phyloP scores from a whole-genome alignment of 2,113 vertebrate species.

The Trochalopteron elliotii region DNA sequence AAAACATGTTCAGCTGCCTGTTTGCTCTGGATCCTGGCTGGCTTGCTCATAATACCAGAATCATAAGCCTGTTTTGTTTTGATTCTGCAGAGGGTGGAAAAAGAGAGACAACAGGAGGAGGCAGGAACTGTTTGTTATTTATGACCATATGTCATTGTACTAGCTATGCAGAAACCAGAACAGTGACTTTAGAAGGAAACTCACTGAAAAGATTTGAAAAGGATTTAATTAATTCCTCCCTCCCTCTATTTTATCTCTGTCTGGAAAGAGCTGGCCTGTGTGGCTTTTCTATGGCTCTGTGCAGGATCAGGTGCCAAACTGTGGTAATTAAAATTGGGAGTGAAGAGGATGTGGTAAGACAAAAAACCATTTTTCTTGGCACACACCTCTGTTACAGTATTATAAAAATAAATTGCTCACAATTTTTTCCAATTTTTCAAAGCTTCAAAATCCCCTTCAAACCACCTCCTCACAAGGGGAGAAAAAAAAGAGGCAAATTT shows the following conservation, averaged over 20 bases:
- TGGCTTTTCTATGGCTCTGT: slow-evolving; percentile 37
- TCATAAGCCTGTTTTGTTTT: not conserved
- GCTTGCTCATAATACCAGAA: not conserved
- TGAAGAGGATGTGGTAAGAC: slow-evolving; percentile 12
- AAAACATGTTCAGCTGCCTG: not conserved
- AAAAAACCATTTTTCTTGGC: slow-evolving; percentile 47
- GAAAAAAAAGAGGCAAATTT: not conserved
- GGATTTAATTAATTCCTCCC: slow-evolving; percentile 61
- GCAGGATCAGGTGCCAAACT: slow-evolving; percentile 22
- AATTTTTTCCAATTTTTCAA: not conserved
- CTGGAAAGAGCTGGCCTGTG: slow-evolving; percentile 11
- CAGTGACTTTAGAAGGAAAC: slow-evolving; percentile 23
- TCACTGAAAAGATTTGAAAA: slow-evolving; percentile 37
- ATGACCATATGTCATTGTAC: slow-evolving; percentile 20
- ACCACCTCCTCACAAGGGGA: not conserved
- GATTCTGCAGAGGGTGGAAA: not conserved
- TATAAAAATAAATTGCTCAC: slow-evolving; percentile 5
- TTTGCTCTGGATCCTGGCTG: not conserved
- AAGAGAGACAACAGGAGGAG: not conserved
- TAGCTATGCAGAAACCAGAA: slow-evolving; percentile 15
- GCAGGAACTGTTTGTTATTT: slow-evolving; percentile 40
- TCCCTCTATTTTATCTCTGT: slow-evolving; percentile 35
- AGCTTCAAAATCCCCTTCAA: slow-evolving; percentile 3
- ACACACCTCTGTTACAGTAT: not conserved
- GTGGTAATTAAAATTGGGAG: slow-evolving; percentile 52